phyloP scores from a whole-genome alignment of 2,797 vertebrate species.

The Helicolenus hilgendorfi region DNA sequence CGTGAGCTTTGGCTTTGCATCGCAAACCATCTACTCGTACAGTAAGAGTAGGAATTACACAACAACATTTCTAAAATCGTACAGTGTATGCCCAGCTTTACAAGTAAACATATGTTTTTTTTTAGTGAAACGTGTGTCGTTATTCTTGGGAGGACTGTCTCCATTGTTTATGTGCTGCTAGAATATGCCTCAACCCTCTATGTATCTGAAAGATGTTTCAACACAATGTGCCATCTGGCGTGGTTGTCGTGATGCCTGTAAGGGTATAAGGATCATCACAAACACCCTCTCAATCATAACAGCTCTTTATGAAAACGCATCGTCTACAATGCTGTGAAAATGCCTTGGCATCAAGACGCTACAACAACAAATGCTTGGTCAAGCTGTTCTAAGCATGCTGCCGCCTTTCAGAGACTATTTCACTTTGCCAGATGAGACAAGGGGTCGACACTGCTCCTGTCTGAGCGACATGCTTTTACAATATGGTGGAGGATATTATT shows the following conservation, averaged over 20 bases:
- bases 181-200: not conserved
- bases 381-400: conserved; percentile 54
- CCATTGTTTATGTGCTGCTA: conserved; percentile 15
- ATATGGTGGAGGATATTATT: conserved; percentile 17
- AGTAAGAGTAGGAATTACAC: too few relatives aligned
- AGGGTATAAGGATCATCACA: conserved; percentile 6
- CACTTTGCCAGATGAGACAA: conserved; percentile 13
- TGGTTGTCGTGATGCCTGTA: not conserved
- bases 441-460: not conserved
- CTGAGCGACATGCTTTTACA: conserved; percentile 9
- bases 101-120: not conserved
- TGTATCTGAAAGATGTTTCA: conserved; percentile 20
- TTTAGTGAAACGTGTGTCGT: not conserved
- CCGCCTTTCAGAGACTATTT: conserved; percentile 9
- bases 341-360: conserved; percentile 23
- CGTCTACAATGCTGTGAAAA: conserved; percentile 42
- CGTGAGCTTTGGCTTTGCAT: too few relatives aligned
- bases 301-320: conserved; percentile 34
- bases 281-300: conserved; percentile 24
- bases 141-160: not conserved
- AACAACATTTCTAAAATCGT: too few relatives aligned
- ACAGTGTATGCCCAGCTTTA: too few relatives aligned
- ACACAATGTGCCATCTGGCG: conserved; percentile 32
- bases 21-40: too few relatives aligned
- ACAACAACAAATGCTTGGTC: conserved; percentile 63